These are phyloP conservation scores for Chloroclysta siterata DNA, from an alignment of 2,888 invertebrate species.

Conservation along the genomic window DNA sequence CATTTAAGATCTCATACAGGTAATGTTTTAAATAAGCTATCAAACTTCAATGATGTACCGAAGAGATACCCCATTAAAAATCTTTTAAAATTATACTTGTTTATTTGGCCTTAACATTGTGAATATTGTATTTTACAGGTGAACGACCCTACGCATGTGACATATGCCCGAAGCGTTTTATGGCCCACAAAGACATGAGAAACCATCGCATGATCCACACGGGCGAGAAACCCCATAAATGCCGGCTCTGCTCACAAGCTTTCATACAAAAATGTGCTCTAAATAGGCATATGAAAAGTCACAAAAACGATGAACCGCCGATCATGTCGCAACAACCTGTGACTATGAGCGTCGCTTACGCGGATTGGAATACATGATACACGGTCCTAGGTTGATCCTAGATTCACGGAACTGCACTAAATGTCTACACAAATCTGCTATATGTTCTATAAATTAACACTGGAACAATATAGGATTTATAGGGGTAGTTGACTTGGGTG, in stretches of 20 bases:
- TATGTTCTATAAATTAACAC: background rate
- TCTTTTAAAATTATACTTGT: background rate
- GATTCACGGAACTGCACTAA: background rate
- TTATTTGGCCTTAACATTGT: background rate
- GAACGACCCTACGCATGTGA: slow-evolving; percentile 94
- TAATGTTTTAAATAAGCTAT: slow-evolving; percentile 27
- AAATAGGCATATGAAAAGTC: slow-evolving; percentile 94
- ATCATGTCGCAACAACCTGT: slow-evolving; percentile 9
- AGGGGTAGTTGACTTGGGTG: background rate
- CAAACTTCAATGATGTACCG: no score
- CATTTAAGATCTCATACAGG: slow-evolving; percentile 94
- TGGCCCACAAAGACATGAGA: slow-evolving; percentile 95
- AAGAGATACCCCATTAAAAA: no score
- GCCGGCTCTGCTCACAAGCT: slow-evolving; percentile 94
- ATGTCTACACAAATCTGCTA: background rate
- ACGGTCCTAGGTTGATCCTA: background rate
- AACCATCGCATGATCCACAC: slow-evolving; percentile 96
- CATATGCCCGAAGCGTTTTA: slow-evolving; percentile 95
- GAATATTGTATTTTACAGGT: slow-evolving; percentile 62
- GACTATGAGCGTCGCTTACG: slow-evolving; percentile 24
- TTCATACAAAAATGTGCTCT: slow-evolving; percentile 97
- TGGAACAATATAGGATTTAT: background rate
- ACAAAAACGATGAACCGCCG: slow-evolving; percentile 48
- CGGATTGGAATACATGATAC: slow-evolving; percentile 35
- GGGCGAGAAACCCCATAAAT: slow-evolving; percentile 96